These are phyloP conservation scores for Dendrocincla fuliginosa DNA, from an alignment of 2,797 vertebrate species.

Conservation along the genomic window DNA sequence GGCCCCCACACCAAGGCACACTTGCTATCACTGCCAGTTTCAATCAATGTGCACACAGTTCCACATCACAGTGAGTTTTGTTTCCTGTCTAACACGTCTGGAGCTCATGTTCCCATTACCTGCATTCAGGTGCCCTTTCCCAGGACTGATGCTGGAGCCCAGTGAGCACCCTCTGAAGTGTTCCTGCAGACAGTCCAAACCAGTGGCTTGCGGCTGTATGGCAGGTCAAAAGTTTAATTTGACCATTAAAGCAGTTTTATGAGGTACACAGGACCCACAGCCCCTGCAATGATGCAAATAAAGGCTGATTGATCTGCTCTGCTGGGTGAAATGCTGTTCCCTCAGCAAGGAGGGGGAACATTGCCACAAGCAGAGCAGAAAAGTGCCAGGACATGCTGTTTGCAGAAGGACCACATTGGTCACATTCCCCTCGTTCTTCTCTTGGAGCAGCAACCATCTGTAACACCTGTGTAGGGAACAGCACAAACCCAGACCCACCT, in stretches of 20 bases:
- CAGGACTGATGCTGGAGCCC: rapidly evolving
- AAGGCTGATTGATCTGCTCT: not conserved
- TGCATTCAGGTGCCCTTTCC: not conserved
- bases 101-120: not conserved
- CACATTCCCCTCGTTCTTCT: not conserved
- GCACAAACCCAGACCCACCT: not conserved
- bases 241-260: not conserved
- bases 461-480: not conserved
- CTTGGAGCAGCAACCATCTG: not conserved
- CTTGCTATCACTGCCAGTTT: not conserved
- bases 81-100: not conserved
- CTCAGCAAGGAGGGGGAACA: not conserved
- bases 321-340: not conserved
- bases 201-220: not conserved
- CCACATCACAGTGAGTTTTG: not conserved
- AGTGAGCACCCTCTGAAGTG: not conserved
- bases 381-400: not conserved
- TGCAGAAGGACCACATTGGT: not conserved
- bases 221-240: conserved; percentile 24
- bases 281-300: not conserved
- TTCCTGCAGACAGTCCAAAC: not conserved
- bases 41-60: not conserved
- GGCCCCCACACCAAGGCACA: not conserved
- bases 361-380: not conserved
- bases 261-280: not conserved